Evolutionary conservation across 2,113 vertebrate species (phyloP).

Genomic region (Upupa epops): DNA sequence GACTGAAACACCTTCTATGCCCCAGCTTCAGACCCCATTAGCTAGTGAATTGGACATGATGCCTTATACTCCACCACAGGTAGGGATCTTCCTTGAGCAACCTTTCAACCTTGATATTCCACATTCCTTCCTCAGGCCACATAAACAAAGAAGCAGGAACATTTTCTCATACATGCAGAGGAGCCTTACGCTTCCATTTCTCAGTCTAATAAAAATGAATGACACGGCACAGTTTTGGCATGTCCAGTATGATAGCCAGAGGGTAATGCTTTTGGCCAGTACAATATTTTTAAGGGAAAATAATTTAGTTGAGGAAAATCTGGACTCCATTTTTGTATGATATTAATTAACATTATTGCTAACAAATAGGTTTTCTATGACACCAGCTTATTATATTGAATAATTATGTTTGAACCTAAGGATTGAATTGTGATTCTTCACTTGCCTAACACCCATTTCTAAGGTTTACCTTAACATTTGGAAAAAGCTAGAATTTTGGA

Average conservation of each 20-base stretch:
- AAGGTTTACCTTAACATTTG: not conserved
- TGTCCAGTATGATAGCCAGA: not conserved
- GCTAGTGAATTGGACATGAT: constrained; percentile 90
- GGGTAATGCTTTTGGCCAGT: not conserved
- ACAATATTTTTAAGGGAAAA: not conserved
- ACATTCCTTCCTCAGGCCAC: not conserved
- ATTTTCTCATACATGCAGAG: not conserved
- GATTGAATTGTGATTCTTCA: not conserved
- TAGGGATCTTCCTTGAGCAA: constrained; percentile 56
- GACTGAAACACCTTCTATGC: constrained; percentile 84
- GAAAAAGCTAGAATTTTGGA: not conserved
- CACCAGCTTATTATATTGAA: not conserved
- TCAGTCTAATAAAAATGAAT: not conserved
- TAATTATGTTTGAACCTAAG: not conserved
- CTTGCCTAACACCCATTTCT: not conserved
- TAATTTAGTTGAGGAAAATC: not conserved
- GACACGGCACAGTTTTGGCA: not conserved
- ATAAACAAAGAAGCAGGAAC: not conserved
- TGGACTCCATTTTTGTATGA: not conserved
- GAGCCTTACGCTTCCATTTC: not conserved
- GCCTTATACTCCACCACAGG: constrained; percentile 95
- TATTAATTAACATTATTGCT: not conserved
- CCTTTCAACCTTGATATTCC: not conserved
- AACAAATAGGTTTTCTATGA: not conserved
- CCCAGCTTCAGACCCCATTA: constrained; percentile 87